Evolutionary conservation across 2,797 vertebrate species (phyloP).

Genomic region (Muscicapa striata): DNA sequence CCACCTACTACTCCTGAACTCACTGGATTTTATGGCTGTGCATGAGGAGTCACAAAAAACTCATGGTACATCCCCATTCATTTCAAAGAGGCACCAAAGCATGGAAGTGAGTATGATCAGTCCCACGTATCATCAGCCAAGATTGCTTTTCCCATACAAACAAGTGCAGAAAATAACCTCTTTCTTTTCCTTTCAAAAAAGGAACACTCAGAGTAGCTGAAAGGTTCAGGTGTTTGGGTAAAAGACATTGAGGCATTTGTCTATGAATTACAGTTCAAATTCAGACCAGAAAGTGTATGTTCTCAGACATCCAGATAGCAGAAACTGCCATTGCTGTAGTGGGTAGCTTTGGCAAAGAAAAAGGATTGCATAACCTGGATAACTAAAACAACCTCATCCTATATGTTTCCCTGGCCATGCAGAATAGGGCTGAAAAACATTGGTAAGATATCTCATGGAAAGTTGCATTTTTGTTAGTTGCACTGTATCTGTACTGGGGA

Average conservation of each 20-base stretch:
- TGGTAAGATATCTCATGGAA: background rate
- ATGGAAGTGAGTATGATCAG: background rate
- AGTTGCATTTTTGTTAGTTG: slow-evolving; percentile 12
- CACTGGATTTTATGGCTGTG: background rate
- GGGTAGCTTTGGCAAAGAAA: background rate
- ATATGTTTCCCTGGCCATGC: background rate
- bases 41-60: background rate
- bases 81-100: background rate
- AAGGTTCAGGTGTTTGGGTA: background rate
- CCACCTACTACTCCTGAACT: background rate
- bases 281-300: background rate
- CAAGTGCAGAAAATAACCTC: background rate
- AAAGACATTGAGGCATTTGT: background rate
- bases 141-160: background rate
- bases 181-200: background rate
- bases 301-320: background rate
- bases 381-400: background rate
- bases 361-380: background rate
- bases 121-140: background rate
- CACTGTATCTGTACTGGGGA: background rate
- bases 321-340: background rate
- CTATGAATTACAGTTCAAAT: background rate
- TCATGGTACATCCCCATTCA: background rate
- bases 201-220: background rate
- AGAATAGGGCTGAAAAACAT: background rate